Evolutionary conservation across 2,797 vertebrate genomes (phyloP), one percentile per base, ranked within the genome.

Genomic region (Brachymystax lenok): DNA sequence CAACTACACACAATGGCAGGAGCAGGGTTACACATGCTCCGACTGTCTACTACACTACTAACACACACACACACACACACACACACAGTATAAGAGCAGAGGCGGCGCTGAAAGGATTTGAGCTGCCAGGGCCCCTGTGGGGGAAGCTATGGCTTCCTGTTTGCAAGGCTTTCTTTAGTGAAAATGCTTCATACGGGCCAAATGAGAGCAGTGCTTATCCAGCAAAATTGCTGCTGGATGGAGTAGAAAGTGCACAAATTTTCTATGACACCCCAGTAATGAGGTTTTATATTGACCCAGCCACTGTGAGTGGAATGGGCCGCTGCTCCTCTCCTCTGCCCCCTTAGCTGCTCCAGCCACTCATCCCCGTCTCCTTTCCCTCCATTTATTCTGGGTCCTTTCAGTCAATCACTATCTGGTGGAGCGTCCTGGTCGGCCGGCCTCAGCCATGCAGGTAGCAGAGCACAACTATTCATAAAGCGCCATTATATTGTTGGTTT

Each of bases 191-290:
- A 92, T 84, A 93, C 84, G 91, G 88, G 89, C 90, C 93, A 94
- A 95, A 95, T 92, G 92, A 95, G 92, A 92, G 91, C 88, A 89
- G 91, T 93, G 94, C 95, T 95, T 95, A 95, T 95, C 92, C 93
- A 92, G 93, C 95, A 95, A 94, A 95, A 95, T 94, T 94, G 95
- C 94, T 94, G 94, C 94, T 95, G 95, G 94, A 95, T 94, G 93
- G 94, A 95, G 94, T 94, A 95, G 94, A 95, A 95, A 95, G 94
- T 93, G 94, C 94, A 95, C 95, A 95, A 93, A 95, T 95, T 93
- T 94, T 93, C 94, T 94, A 95, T 95, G 95, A 95, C 94, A 95
- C 92, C 91, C 90, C 91, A 90, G 92, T 95, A 95, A 95, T 95
- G 94, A 95, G 94, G 93, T 95, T 95, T 95, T 94, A 95, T 95